Base-by-base conservation (phyloP, 2,888 invertebrate genomes). In the Andrena chrysosceles region DNA sequence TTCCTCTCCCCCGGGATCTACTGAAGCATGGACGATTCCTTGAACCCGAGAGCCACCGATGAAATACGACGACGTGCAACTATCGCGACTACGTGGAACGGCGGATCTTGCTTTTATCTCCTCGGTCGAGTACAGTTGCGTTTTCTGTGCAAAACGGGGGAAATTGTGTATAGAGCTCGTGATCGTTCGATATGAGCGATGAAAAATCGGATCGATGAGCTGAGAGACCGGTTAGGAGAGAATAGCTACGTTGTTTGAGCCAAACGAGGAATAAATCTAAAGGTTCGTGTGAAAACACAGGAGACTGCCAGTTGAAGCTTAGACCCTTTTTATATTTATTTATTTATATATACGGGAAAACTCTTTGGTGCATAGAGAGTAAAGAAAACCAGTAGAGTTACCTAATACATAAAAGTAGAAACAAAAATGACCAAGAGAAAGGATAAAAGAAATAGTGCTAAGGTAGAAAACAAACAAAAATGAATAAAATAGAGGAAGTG, bases 11-110 rank as follows among this genome's bases (percentile, higher is more conserved):
- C 16, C 52, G 42, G 54, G 69, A 49, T 42, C 35, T 13, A 20
- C 4, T 1, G n/a, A 8, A 71, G 56, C 68, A 60, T n/a, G 16
- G 8, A 7, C 56, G 76, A 33, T 68, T 68, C 23, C 13, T 13
- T 23, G 49, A 4, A 63, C 31, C 42, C 16, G 56, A 70, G 23
- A 20, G n/a, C 33, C 56, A 56, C 6, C 10, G 26, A 48, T 3
- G 59, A 67, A 26, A 42, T 31, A 29, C 56, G 20, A 2, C 29
- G 13, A 4, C 29, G 23, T 23, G 13, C 13, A 67, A 31, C n/a
- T 52, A 52, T 67, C 26, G 20, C 31, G n/a, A 52, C 31, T 67
- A 67, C 52, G 48, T 10, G 52, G 31, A 67, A 52, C 16, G 13
- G 23, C 26, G 56, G 56, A 26, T 13, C 26, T 56, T 23, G 56